phyloP scores from a whole-genome alignment of 2,888 invertebrate species.

The Drosophila koepferae region DNA sequence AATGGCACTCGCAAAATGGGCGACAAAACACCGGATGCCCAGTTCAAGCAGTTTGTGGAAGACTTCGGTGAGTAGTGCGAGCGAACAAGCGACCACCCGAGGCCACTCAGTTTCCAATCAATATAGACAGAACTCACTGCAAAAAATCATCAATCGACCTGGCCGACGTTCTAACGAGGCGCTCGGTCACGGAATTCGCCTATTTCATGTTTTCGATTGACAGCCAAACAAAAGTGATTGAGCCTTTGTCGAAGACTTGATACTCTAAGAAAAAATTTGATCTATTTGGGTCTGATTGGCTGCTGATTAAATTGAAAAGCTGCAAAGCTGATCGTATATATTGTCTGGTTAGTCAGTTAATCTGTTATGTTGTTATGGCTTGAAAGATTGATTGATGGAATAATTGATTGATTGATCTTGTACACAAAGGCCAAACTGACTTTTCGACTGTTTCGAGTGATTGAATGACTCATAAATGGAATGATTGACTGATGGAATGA shows the following conservation, averaged over 20 bases:
- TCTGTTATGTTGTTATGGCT: background rate
- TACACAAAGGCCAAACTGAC: background rate
- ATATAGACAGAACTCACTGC: background rate
- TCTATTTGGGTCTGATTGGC: background rate
- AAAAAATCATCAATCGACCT: constrained; percentile 20
- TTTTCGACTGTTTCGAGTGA: background rate
- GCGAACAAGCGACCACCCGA: background rate
- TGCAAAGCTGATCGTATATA: background rate
- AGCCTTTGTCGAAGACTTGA: background rate
- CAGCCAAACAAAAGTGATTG: background rate
- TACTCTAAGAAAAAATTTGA: background rate
- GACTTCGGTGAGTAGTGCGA: constrained; percentile 71
- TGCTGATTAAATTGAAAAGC: background rate
- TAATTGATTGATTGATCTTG: background rate
- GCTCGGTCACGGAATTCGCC: background rate
- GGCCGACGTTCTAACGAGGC: constrained; percentile 2
- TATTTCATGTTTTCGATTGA: background rate
- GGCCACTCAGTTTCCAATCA: background rate
- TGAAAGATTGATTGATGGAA: too few relatives aligned
- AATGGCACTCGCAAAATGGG: constrained; percentile 60
- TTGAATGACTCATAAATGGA: background rate
- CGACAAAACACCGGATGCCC: constrained; percentile 44
- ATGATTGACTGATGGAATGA: background rate
- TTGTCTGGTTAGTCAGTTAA: background rate
- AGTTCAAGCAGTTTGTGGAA: constrained; percentile 69